Evolutionary conservation across 1,140 invertebrate genomes (phyloP).

Genomic region (Orchesella cincta): DNA sequence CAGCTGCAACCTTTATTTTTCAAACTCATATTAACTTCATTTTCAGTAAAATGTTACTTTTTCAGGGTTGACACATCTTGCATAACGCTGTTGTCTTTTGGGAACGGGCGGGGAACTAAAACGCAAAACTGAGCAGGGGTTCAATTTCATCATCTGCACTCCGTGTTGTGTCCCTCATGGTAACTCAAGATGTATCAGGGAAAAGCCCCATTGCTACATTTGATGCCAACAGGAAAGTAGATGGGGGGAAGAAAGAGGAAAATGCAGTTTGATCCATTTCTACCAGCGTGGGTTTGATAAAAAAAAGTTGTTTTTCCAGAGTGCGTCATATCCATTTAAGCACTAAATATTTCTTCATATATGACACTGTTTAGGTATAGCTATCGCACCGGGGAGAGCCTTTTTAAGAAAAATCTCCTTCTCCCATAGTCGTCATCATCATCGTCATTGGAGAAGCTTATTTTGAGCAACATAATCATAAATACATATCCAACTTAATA

Average conservation of each 20-base stretch:
- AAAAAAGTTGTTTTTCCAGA: no score
- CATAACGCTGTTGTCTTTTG: background rate
- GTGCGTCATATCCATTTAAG: no score
- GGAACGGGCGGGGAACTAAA: no score
- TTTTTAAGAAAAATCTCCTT: conserved; percentile 2
- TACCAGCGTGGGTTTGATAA: no score
- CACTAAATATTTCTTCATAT: no score
- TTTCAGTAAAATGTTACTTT: no score
- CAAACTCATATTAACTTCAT: no score
- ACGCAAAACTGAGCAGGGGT: background rate
- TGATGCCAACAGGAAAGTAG: background rate
- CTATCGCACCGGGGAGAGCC: no score
- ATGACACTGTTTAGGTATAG: no score
- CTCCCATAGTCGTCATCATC: background rate
- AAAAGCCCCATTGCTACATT: conserved; percentile 23
- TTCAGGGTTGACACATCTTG: conserved; percentile 20
- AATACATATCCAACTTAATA: conserved; percentile 28
- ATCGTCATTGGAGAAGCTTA: conserved; percentile 14
- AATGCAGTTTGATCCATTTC: conserved; percentile 1
- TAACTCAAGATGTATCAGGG: background rate
- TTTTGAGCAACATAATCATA: conserved; percentile 23
- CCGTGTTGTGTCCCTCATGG: background rate
- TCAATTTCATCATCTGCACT: background rate
- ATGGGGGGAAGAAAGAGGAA: background rate
- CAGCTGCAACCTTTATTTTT: no score